phyloP scores from a whole-genome alignment of 2,113 vertebrate species.

The Alethe castanea region DNA sequence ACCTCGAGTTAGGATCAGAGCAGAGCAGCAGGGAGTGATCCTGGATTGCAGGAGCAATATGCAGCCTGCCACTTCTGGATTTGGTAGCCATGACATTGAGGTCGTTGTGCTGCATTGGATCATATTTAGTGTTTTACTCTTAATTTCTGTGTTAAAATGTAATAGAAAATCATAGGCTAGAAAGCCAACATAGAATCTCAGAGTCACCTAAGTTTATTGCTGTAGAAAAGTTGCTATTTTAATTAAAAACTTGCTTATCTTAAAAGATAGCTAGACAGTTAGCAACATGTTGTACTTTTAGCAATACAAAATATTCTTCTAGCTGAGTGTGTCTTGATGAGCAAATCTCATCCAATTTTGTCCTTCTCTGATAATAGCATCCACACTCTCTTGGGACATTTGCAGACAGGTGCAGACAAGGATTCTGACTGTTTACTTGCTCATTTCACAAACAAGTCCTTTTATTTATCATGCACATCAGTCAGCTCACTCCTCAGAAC shows the following conservation, averaged over 20 bases:
- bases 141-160: background rate
- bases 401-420: background rate
- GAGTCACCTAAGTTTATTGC: background rate
- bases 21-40: background rate
- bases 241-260: background rate
- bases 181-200: background rate
- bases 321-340: background rate
- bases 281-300: fast-evolving
- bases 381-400: background rate
- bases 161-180: background rate
- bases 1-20: background rate
- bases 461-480: background rate
- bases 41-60: background rate
- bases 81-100: background rate
- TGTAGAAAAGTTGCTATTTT: background rate
- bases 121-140: background rate
- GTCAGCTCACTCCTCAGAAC: background rate
- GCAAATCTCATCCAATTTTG: background rate
- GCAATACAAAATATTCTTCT: background rate
- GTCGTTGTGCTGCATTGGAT: background rate
- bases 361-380: background rate
- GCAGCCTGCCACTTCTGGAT: background rate
- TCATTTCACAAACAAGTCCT: background rate
- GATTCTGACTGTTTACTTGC: background rate
- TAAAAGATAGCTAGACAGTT: background rate